Evolutionary conservation across 92 coral and sea anemone species (phyloP).

Genomic region (Palythoa grandiflora): DNA sequence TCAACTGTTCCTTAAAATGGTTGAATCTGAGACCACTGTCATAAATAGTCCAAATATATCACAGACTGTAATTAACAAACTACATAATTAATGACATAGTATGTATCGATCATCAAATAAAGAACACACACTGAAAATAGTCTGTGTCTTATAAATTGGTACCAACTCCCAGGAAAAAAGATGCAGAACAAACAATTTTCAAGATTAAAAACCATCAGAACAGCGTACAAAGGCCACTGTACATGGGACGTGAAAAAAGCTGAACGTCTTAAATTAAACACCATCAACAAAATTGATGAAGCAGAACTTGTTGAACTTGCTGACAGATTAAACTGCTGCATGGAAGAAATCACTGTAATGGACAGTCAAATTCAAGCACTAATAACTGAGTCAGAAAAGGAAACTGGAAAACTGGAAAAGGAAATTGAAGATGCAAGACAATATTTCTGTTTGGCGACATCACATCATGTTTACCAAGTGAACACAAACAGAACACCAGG

Average conservation of each 20-base stretch:
- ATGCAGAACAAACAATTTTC: neutral
- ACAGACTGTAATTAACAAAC: too few species aligned
- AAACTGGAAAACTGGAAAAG: too few species aligned
- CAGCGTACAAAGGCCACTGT: constrained; percentile 7
- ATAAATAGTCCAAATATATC: too few species aligned
- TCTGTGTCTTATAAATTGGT: neutral
- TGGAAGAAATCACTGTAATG: constrained; percentile 1
- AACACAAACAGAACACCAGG: too few species aligned
- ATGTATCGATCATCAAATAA: neutral
- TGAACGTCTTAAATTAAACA: constrained; percentile 2
- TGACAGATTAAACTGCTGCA: constrained; percentile 2
- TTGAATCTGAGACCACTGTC: too few species aligned
- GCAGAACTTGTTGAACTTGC: constrained; percentile 16
- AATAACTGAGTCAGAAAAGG: too few species aligned
- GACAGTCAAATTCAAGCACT: neutral
- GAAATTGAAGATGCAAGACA: too few species aligned
- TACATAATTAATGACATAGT: too few species aligned
- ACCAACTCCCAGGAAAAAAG: neutral
- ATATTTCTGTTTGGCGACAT: too few species aligned
- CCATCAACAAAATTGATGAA: neutral
- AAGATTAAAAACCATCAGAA: neutral
- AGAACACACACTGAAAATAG: neutral
- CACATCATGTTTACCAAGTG: too few species aligned
- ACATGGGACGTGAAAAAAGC: neutral
- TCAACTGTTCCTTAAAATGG: too few species aligned